phyloP scores from a whole-genome alignment of 2,113 vertebrate genomes.

The Prunella himalayana region DNA sequence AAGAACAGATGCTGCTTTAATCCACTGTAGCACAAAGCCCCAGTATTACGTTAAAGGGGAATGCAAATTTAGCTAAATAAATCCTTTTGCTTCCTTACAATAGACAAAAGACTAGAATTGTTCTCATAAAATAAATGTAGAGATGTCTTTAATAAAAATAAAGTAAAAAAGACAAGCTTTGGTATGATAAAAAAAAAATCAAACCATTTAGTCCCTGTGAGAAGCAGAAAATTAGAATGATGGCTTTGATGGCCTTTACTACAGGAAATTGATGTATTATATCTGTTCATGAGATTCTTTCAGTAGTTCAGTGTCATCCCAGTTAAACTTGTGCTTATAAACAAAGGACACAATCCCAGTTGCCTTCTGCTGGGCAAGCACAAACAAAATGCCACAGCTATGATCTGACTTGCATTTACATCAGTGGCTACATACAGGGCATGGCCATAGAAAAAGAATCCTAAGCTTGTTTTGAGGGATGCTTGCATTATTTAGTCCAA shows the following conservation, averaged over 20 bases:
- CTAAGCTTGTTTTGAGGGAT: not conserved
- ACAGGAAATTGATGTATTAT: not conserved
- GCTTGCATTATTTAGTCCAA: not conserved
- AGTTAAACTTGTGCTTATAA: slow-evolving; percentile 31
- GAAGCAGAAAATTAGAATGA: not conserved
- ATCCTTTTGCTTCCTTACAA: slow-evolving; percentile 47
- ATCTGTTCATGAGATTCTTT: slow-evolving; percentile 27
- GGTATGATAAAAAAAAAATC: not conserved
- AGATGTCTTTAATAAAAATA: not conserved
- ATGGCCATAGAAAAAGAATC: not conserved
- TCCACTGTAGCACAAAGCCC: slow-evolving; percentile 58
- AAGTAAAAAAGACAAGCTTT: not conserved
- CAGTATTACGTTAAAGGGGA: slow-evolving; percentile 49
- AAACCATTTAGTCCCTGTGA: not conserved
- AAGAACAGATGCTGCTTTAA: slow-evolving; percentile 64
- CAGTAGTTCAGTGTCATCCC: not conserved
- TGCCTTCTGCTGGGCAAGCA: not conserved
- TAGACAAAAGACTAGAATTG: not conserved
- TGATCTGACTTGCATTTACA: not conserved
- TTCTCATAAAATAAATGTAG: not conserved
- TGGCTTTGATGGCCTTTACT: slow-evolving; percentile 7
- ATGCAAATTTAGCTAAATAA: slow-evolving; percentile 51
- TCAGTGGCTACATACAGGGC: not conserved
- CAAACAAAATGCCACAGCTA: not conserved
- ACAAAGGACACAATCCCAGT: not conserved